Conservation (phyloP, 2,888 invertebrate species). For the Hemistola chrysoprasaria region DNA sequence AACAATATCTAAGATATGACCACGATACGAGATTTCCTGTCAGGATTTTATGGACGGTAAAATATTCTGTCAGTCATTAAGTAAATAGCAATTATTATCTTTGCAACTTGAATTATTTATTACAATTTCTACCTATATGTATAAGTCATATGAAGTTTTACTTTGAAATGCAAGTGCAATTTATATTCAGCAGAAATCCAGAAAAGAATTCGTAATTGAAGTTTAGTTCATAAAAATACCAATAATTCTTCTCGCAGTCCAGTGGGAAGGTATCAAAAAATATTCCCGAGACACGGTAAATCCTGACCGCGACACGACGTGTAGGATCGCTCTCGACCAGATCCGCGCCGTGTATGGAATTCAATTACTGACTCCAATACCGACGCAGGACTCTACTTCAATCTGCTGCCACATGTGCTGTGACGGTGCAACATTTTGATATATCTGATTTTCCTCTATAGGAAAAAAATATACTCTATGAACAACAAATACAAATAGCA, state of each 20-base stretch:
- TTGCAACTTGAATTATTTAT: too few species aligned
- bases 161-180: conserved; percentile 3
- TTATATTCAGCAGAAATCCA: conserved; percentile 14
- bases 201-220: conserved; percentile 52
- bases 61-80: too few species aligned
- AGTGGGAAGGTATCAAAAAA: conserved; percentile 65
- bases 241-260: conserved; percentile 52
- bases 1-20: too few species aligned
- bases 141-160: too few species aligned
- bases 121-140: too few species aligned
- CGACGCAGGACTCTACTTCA: conserved; percentile 43
- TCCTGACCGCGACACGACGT: conserved; percentile 66
- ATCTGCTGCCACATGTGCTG: conserved; percentile 21
- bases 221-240: conserved; percentile 61
- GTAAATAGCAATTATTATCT: too few species aligned
- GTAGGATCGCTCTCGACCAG: conserved; percentile 43
- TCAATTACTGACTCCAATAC: conserved; percentile 62
- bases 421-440: conserved; percentile 19
- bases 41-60: too few species aligned
- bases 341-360: conserved; percentile 59
- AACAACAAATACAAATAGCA: too few species aligned
- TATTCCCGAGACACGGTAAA: conserved; percentile 68
- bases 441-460: too few species aligned
- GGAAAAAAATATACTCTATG: too few species aligned
- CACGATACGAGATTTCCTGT: too few species aligned